Percentiles rank a stretch among this genome's conserved stretches.
phyloP scores from a whole-genome alignment of 2,888 invertebrate species.

The Nesidiocoris tenuis region DNA sequence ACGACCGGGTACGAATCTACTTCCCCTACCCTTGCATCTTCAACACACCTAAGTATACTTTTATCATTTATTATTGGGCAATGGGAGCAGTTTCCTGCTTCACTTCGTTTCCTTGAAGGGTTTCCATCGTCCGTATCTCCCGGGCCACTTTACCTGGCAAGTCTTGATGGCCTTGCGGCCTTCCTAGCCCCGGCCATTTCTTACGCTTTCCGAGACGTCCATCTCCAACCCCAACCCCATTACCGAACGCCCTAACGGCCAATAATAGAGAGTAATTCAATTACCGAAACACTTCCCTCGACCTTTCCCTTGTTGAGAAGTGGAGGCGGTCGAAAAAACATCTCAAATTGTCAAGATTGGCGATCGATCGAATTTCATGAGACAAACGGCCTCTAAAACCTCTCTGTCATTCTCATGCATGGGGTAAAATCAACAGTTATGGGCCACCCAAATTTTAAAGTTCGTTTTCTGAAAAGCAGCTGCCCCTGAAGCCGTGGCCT shows the following conservation, averaged over 20 bases:
- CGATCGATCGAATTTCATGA: no score
- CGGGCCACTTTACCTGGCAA: slow-evolving; percentile 36
- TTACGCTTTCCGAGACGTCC: slow-evolving; percentile 26
- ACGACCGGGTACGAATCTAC: not conserved
- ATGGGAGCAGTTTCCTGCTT: slow-evolving; percentile 38
- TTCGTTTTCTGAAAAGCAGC: no score
- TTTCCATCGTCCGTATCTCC: not conserved
- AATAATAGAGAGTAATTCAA: slow-evolving; percentile 42
- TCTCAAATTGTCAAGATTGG: not conserved
- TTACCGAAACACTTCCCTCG: slow-evolving; percentile 21
- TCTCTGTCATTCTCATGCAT: no score
- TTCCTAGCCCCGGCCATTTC: slow-evolving; percentile 22
- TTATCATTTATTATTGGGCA: slow-evolving; percentile 41
- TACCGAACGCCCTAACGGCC: slow-evolving; percentile 35
- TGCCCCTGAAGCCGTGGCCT: no score
- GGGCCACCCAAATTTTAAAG: no score
- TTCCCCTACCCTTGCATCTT: not conserved
- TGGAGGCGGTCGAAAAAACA: not conserved
- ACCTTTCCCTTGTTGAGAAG: not conserved
- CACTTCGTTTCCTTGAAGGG: slow-evolving; percentile 18
- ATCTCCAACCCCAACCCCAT: slow-evolving; percentile 15
- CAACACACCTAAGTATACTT: slow-evolving; percentile 20
- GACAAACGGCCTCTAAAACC: no score
- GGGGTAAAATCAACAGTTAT: no score
- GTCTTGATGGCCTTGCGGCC: slow-evolving; percentile 27